These are phyloP conservation scores for Takifugu rubripes DNA, from an alignment of 2,797 vertebrate species.

Conservation along the genomic window DNA sequence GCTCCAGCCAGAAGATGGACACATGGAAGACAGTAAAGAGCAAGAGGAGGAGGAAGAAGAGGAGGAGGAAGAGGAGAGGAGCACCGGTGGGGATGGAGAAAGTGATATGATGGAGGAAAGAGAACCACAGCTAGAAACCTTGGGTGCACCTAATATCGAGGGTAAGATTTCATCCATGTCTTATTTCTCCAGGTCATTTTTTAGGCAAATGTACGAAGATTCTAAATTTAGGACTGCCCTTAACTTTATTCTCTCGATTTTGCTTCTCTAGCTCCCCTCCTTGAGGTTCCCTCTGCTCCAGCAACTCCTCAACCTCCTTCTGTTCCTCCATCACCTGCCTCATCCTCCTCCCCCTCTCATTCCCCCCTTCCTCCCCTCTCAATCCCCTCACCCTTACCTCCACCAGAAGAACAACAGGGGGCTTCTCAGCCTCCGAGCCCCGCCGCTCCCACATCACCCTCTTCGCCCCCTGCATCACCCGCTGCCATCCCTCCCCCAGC, in stretches of 20 bases:
- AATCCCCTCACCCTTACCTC: conserved; percentile 65
- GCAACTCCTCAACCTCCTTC: conserved; percentile 59
- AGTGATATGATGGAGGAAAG: conserved; percentile 60
- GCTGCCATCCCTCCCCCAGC: conserved; percentile 69
- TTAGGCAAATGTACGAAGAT: conserved; percentile 1
- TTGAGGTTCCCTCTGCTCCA: conserved; percentile 60
- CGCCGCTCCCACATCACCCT: conserved; percentile 65
- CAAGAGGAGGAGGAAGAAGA: conserved; percentile 47
- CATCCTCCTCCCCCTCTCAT: conserved; percentile 71
- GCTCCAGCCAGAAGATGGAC: conserved; percentile 62
- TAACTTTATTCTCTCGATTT: neutral
- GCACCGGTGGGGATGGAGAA: conserved; percentile 50
- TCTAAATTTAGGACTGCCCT: conserved; percentile 1
- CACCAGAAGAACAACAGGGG: conserved; percentile 57
- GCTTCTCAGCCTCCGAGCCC: conserved; percentile 53
- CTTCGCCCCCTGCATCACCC: conserved; percentile 34
- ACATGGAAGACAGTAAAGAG: conserved; percentile 57
- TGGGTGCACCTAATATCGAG: conserved; percentile 63
- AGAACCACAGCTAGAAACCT: conserved; percentile 66
- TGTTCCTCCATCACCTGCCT: conserved; percentile 49
- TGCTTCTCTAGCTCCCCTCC: conserved; percentile 61
- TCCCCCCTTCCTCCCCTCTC: conserved; percentile 74
- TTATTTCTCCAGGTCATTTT: neutral
- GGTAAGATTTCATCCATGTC: conserved; percentile 47
- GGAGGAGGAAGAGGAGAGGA: conserved; percentile 59